Percentiles rank a stretch among this genome's conserved stretches.
Conservation (phyloP, 1,140 invertebrate species). For the Drosophila orosa region DNA sequence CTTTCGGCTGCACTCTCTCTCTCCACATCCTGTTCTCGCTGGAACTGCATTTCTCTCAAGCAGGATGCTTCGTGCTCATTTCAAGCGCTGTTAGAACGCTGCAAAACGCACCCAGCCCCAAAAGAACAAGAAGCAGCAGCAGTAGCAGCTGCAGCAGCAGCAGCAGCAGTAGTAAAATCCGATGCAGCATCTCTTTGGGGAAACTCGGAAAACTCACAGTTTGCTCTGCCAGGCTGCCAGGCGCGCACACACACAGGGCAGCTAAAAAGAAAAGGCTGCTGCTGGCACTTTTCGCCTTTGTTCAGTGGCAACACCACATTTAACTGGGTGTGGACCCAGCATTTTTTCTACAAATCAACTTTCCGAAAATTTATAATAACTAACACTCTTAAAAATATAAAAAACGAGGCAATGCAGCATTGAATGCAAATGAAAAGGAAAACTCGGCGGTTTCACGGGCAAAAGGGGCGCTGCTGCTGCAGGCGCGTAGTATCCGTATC, state of each 20-base stretch:
- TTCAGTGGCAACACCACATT: slow-evolving; percentile 15
- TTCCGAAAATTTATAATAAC: slow-evolving; percentile 25
- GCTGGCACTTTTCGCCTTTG: slow-evolving; percentile 22
- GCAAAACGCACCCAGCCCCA: slow-evolving; percentile 52
- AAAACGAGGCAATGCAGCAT: slow-evolving; percentile 14
- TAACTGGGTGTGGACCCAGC: slow-evolving; percentile 43
- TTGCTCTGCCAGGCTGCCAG: slow-evolving; percentile 51
- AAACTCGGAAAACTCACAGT: slow-evolving; percentile 35
- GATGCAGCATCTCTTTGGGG: slow-evolving; percentile 35
- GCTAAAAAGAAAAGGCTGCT: slow-evolving; percentile 37
- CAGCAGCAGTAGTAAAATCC: slow-evolving; percentile 23
- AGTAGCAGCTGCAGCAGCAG: slow-evolving; percentile 35
- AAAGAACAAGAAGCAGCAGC: slow-evolving; percentile 40
- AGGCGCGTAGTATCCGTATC: slow-evolving; percentile 67
- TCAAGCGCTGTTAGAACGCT: slow-evolving; percentile 33
- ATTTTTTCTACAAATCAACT: slow-evolving; percentile 33
- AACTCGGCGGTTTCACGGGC: slow-evolving; percentile 76
- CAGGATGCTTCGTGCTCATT: slow-evolving; percentile 28
- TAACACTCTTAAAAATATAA: neutral
- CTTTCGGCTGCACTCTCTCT: slow-evolving; percentile 39
- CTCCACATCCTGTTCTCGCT: slow-evolving; percentile 25
- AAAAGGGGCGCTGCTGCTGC: slow-evolving; percentile 37
- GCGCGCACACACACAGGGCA: slow-evolving; percentile 40
- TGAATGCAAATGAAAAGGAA: slow-evolving; percentile 49
- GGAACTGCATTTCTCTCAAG: slow-evolving; percentile 31